Conservation (phyloP, 1,140 invertebrate species). For the Drosophila kikkawai region DNA sequence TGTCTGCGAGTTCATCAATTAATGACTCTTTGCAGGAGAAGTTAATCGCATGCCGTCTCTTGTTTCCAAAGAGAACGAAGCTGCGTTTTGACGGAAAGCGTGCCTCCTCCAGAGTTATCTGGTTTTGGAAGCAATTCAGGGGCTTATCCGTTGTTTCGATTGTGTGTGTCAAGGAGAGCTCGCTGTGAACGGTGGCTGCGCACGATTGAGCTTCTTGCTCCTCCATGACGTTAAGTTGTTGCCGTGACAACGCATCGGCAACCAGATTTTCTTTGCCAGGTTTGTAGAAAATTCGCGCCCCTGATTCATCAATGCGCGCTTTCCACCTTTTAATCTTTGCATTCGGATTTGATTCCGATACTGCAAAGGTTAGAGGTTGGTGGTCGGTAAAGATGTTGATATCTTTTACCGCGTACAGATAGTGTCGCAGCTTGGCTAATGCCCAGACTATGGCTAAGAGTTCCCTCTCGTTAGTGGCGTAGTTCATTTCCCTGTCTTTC, state of each 20-base stretch:
- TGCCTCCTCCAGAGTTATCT: not conserved
- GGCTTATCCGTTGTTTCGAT: not conserved
- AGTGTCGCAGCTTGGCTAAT: too few species aligned
- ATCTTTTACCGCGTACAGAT: too few species aligned
- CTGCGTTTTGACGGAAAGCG: slow-evolving; percentile 2
- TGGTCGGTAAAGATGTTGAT: too few species aligned
- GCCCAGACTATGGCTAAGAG: too few species aligned
- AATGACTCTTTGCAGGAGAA: too few species aligned
- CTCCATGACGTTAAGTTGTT: not conserved
- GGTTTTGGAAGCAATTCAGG: not conserved
- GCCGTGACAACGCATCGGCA: not conserved
- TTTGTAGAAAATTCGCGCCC: not conserved
- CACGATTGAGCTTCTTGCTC: not conserved
- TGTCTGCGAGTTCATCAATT: too few species aligned
- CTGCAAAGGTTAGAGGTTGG: too few species aligned
- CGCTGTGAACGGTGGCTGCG: not conserved
- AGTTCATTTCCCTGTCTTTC: too few species aligned
- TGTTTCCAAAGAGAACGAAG: not conserved
- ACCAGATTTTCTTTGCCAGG: not conserved
- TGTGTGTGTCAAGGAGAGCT: not conserved
- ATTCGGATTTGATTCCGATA: too few species aligned
- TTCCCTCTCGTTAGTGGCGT: too few species aligned
- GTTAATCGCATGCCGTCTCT: not conserved
- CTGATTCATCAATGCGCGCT: too few species aligned
- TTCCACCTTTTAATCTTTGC: too few species aligned